phyloP scores from a whole-genome alignment of 2,888 invertebrate genomes.

The Sphaeridia pumilis region DNA sequence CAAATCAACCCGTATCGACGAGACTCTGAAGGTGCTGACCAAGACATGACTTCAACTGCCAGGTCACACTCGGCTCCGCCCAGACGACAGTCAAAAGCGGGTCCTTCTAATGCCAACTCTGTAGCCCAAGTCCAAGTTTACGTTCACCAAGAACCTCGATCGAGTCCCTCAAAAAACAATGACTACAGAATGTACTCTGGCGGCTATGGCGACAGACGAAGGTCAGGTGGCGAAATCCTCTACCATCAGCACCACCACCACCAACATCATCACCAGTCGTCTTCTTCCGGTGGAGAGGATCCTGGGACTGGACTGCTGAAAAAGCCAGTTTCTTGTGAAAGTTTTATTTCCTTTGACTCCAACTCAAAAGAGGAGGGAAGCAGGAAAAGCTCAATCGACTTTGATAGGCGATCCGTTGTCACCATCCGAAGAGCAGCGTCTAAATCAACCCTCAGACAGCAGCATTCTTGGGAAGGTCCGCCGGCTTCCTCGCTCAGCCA shows the following conservation, averaged over 20 bases:
- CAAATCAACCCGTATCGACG: constrained; percentile 28
- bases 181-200: constrained; percentile 32
- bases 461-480: constrained; percentile 21
- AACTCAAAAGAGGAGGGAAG: constrained; percentile 43
- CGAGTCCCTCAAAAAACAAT: constrained; percentile 31
- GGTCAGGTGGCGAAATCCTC: neutral
- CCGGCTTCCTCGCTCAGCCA: neutral
- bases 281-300: neutral
- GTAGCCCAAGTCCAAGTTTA: constrained; percentile 35
- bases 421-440: constrained; percentile 31
- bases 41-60: constrained; percentile 1
- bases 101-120: no score
- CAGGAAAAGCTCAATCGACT: constrained; percentile 44
- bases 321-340: constrained; percentile 46
- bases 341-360: constrained; percentile 39
- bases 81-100: constrained; percentile 22
- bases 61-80: constrained; percentile 33
- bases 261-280: no score
- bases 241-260: neutral
- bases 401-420: constrained; percentile 39
- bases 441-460: constrained; percentile 26
- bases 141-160: constrained; percentile 35
- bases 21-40: neutral
- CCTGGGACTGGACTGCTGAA: constrained; percentile 5
- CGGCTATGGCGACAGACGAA: constrained; percentile 24